phyloP scores from a whole-genome alignment of 1,140 invertebrate genomes.

The Lethrus apterus region DNA sequence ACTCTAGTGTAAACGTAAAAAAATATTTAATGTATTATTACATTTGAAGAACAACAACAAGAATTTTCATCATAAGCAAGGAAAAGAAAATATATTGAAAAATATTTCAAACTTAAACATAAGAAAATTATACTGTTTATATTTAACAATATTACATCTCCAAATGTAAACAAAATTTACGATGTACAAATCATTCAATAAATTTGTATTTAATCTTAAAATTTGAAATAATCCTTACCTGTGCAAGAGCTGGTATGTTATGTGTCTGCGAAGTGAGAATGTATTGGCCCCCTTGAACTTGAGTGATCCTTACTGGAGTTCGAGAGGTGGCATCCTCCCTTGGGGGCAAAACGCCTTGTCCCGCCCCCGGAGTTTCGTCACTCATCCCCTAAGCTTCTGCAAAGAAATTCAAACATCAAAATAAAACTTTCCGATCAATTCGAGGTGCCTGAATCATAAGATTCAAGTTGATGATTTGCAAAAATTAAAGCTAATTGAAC shows the following conservation, averaged over 20 bases:
- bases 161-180: too few species aligned
- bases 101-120: constrained; percentile 1
- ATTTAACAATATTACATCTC: too few species aligned
- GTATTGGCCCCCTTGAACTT: constrained; percentile 37
- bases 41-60: too few species aligned
- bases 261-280: constrained; percentile 20
- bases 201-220: too few species aligned
- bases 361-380: constrained; percentile 40
- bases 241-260: constrained; percentile 33
- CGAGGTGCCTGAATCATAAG: too few species aligned
- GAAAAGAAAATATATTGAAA: neutral
- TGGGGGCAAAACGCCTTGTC: constrained; percentile 39
- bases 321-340: constrained; percentile 32
- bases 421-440: neutral
- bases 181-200: too few species aligned
- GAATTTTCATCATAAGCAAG: neutral
- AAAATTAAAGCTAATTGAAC: too few species aligned
- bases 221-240: constrained; percentile 22
- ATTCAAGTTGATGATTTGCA: too few species aligned
- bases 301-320: constrained; percentile 35
- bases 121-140: too few species aligned
- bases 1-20: too few species aligned
- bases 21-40: too few species aligned
- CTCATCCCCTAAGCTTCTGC: constrained; percentile 37
- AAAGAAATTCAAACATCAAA: constrained; percentile 14